Percentiles rank a stretch among this genome's conserved stretches.
These are phyloP conservation scores for Ophiodon elongatus DNA, from an alignment of 2,113 vertebrate species.

Conservation along the genomic window DNA sequence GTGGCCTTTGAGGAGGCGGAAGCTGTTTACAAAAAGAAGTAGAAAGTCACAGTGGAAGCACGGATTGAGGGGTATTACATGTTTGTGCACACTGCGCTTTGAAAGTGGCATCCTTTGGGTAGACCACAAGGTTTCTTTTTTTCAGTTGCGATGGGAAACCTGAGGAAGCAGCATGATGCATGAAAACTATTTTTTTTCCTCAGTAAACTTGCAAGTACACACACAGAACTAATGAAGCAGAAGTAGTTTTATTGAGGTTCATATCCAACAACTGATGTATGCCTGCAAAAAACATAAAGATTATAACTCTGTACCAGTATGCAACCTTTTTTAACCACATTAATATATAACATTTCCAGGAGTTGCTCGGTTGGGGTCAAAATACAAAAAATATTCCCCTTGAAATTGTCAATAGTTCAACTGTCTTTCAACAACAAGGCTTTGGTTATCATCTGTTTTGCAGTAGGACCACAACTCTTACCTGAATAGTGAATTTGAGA, in stretches of 20 bases:
- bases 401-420: background rate
- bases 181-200: constrained; percentile 39
- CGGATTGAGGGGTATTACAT: constrained; percentile 55
- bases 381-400: background rate
- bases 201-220: constrained; percentile 29
- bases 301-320: background rate
- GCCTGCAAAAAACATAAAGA: constrained; percentile 15
- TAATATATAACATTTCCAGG: background rate
- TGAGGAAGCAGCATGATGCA: constrained; percentile 38
- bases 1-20: constrained; percentile 42
- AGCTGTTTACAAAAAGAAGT: constrained; percentile 63
- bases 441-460: constrained; percentile 2
- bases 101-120: constrained; percentile 67
- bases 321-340: background rate
- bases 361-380: background rate
- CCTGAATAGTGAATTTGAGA: background rate
- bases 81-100: constrained; percentile 57
- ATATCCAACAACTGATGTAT: constrained; percentile 22
- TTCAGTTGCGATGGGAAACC: constrained; percentile 24
- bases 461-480: constrained; percentile 4
- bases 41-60: constrained; percentile 49
- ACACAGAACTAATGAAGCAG: constrained; percentile 47
- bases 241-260: constrained; percentile 56
- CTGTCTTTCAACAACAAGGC: background rate
- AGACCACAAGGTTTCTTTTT: constrained; percentile 50